These are phyloP conservation scores for Heliornis fulica DNA, from an alignment of 2,113 vertebrate species.

Conservation along the genomic window DNA sequence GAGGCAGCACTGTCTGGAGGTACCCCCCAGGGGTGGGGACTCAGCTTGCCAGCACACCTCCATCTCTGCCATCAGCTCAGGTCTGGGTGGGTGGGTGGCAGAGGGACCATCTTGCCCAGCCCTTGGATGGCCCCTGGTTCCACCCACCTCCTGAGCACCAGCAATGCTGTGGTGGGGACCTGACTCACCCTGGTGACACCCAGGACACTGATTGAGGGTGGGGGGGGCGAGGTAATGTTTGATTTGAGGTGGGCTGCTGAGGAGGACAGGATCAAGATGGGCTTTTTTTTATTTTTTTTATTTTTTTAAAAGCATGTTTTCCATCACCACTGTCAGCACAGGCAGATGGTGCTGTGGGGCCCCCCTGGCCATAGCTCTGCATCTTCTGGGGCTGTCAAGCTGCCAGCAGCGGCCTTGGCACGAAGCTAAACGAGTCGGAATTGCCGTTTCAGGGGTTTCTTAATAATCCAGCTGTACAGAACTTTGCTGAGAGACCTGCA, in stretches of 20 bases:
- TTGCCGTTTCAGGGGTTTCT: background rate
- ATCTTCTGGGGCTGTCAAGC: background rate
- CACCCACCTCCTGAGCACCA: background rate
- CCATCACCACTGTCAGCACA: accelerated
- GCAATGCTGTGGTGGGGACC: background rate
- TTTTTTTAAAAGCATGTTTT: background rate
- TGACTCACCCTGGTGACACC: background rate
- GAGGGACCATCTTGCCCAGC: accelerated
- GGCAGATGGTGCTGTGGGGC: background rate
- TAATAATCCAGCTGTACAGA: background rate
- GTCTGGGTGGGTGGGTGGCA: background rate
- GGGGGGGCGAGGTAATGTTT: accelerated
- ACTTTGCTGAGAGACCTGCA: background rate
- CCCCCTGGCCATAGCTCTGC: background rate
- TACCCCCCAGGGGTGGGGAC: background rate
- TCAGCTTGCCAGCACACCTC: too few species aligned
- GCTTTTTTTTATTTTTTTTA: too few species aligned
- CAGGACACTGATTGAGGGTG: background rate
- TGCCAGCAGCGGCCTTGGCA: background rate
- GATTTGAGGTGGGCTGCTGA: too few species aligned
- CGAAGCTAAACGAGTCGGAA: background rate
- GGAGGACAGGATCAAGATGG: background rate
- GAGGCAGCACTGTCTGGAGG: background rate
- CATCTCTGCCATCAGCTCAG: background rate
- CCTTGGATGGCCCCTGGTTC: background rate